Conservation (phyloP, 1,140 invertebrate species). For the Drosophila orena region DNA sequence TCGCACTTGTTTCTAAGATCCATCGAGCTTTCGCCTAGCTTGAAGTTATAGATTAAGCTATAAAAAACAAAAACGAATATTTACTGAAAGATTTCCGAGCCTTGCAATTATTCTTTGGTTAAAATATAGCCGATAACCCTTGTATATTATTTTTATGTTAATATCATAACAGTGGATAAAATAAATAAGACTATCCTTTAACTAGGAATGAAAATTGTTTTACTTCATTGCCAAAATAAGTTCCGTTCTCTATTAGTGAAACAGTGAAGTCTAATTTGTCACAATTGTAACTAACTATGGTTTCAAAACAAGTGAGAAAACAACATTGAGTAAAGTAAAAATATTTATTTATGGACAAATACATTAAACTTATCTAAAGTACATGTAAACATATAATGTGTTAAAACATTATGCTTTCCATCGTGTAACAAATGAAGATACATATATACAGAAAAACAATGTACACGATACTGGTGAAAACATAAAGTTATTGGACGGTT, state of each 20-base stretch:
- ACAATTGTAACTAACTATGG: no score
- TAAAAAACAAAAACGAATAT: no score
- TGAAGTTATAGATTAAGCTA: neutral
- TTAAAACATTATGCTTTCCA: constrained; percentile 59
- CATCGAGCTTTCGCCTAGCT: neutral
- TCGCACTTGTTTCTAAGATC: neutral
- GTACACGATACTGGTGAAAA: constrained; percentile 66
- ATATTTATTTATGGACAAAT: constrained; percentile 37
- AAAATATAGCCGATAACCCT: neutral
- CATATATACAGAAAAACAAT: constrained; percentile 48
- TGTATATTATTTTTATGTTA: constrained; percentile 22
- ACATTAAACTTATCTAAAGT: constrained; percentile 22
- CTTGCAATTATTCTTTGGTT: neutral
- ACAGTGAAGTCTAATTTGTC: no score
- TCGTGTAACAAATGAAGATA: constrained; percentile 52
- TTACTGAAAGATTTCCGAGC: neutral
- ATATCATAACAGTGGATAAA: neutral
- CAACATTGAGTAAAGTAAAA: constrained; percentile 3
- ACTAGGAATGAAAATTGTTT: no score
- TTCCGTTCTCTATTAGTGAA: no score
- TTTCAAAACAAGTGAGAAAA: constrained; percentile 1
- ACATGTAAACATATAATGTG: constrained; percentile 39
- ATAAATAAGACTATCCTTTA: constrained; percentile 11
- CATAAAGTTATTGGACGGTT: constrained; percentile 81
- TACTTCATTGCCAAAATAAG: no score